Conservation (phyloP, 2,113 vertebrate species). For the Forbesichthys agassizii region DNA sequence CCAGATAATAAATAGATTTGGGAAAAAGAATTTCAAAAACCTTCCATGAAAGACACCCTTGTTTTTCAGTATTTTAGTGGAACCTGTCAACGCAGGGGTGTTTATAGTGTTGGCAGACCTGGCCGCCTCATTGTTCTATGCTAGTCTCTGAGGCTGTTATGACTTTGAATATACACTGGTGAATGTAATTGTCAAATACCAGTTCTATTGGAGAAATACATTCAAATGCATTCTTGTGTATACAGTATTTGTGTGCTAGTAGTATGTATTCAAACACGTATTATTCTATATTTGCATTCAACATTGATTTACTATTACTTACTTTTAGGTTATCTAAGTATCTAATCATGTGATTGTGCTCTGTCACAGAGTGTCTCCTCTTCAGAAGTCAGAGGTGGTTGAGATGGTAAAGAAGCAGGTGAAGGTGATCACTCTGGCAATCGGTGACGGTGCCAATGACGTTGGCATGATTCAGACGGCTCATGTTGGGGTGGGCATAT, state of each 20-base stretch:
- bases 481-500: slow-evolving; percentile 96
- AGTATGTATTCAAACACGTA: background rate
- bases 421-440: slow-evolving; percentile 93
- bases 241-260: background rate
- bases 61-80: slow-evolving; percentile 18
- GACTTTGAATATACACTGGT: slow-evolving; percentile 28
- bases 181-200: background rate
- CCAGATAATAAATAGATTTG: slow-evolving; percentile 18
- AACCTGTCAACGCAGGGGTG: background rate
- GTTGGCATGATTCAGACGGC: slow-evolving; percentile 99
- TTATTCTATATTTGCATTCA: background rate
- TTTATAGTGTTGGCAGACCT: slow-evolving; percentile 22
- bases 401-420: slow-evolving; percentile 99
- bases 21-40: background rate
- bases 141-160: slow-evolving; percentile 18
- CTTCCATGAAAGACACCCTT: background rate
- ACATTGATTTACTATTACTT: background rate
- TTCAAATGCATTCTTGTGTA: background rate
- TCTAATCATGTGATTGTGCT: slow-evolving; percentile 9
- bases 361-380: slow-evolving; percentile 88
- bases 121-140: slow-evolving; percentile 16
- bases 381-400: slow-evolving; percentile 98
- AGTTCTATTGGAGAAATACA: slow-evolving; percentile 7
- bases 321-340: no score
- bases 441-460: slow-evolving; percentile 96